Evolutionary conservation across 2,113 vertebrate genomes (phyloP).

Genomic region (Dipodomys stephensi): DNA sequence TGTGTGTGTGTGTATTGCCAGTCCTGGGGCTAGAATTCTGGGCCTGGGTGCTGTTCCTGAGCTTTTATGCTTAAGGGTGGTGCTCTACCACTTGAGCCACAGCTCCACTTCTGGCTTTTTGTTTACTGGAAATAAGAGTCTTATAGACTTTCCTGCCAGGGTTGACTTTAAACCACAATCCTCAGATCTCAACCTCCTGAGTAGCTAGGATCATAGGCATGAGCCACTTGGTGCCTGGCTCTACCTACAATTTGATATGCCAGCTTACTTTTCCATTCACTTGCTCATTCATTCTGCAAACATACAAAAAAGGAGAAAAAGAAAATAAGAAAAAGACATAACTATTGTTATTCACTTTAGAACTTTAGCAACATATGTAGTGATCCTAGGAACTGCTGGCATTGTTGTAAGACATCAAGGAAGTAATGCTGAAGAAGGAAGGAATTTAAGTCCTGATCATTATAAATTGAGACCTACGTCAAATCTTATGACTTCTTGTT

Average conservation of each 20-base stretch:
- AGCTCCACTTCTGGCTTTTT: no score
- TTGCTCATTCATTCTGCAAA: neutral
- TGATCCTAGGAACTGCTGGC: neutral
- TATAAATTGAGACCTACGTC: neutral
- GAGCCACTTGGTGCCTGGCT: no score
- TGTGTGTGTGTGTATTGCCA: no score
- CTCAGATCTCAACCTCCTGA: no score
- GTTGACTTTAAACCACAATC: no score
- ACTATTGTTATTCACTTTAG: neutral
- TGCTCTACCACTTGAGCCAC: no score
- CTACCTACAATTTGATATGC: neutral
- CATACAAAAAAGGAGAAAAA: neutral
- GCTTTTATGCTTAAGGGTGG: no score
- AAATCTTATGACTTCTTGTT: neutral
- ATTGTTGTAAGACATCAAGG: neutral
- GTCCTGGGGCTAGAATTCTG: no score
- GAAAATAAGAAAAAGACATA: neutral
- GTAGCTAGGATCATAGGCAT: no score
- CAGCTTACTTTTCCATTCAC: neutral
- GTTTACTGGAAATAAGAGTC: no score
- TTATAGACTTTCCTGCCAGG: no score
- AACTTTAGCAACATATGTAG: neutral
- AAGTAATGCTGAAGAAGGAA: neutral
- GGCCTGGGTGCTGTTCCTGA: no score
- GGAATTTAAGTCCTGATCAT: neutral